These are phyloP conservation scores for Sarcophaga caerulescens DNA, from an alignment of 2,888 invertebrate species.

Conservation along the genomic window DNA sequence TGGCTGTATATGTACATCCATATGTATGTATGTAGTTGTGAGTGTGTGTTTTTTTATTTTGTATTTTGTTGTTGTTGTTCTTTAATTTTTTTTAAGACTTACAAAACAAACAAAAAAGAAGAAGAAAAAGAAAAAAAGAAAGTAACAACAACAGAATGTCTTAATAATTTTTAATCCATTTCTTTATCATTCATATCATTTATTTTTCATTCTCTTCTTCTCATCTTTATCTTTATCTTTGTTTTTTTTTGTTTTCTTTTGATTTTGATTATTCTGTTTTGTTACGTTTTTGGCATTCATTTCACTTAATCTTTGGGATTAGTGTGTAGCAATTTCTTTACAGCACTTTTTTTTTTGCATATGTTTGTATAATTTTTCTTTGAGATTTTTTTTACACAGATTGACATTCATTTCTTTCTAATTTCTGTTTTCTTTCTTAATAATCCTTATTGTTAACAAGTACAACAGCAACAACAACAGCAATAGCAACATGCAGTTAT, in stretches of 20 bases:
- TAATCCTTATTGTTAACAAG: background rate
- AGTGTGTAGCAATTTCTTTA: slow-evolving; percentile 11
- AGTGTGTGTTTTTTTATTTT: too few species aligned
- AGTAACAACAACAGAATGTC: slow-evolving; percentile 25
- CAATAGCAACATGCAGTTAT: background rate
- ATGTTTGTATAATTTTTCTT: background rate
- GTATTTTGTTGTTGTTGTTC: too few species aligned
- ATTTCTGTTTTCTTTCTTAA: background rate
- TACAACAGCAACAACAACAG: background rate
- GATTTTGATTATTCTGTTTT: background rate
- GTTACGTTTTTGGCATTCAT: slow-evolving; percentile 46
- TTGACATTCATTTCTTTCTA: slow-evolving; percentile 38
- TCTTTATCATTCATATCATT: slow-evolving; percentile 42
- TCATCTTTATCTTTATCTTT: background rate
- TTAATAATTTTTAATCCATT: slow-evolving; percentile 48
- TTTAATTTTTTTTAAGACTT: too few species aligned
- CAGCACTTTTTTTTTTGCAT: background rate
- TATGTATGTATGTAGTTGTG: too few species aligned
- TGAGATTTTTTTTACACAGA: slow-evolving; percentile 12
- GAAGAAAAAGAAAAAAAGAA: background rate
- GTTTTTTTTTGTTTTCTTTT: background rate
- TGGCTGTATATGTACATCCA: too few species aligned
- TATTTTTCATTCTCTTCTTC: too few species aligned
- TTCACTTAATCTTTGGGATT: slow-evolving; percentile 55
- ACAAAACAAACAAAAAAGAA: too few species aligned